phyloP scores from a whole-genome alignment of 2,888 invertebrate species.

The Rhabditoides inermis region DNA sequence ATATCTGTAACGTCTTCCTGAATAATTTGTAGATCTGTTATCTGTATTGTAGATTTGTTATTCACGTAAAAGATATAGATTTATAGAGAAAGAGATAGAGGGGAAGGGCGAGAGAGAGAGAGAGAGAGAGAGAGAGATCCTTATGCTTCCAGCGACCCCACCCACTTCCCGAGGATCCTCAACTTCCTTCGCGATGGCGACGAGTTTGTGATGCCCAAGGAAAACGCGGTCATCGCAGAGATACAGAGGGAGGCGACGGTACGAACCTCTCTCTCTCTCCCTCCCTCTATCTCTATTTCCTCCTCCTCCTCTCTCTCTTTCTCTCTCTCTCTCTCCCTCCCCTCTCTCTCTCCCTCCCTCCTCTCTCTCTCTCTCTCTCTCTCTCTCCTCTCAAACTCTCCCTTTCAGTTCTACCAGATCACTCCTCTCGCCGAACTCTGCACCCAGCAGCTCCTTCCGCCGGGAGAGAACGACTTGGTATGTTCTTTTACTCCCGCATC shows the following conservation, averaged over 20 bases:
- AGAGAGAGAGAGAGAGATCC: background rate
- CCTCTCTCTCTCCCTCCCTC: background rate
- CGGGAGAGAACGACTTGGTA: too few species aligned
- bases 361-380: background rate
- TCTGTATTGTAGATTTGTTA: background rate
- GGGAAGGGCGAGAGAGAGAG: background rate
- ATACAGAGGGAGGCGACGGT: constrained; percentile 38
- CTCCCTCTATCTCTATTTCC: too few species aligned
- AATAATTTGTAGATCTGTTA: background rate
- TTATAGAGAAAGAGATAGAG: background rate
- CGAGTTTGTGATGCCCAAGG: constrained; percentile 26
- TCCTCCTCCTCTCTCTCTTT: too few species aligned
- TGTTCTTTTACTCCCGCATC: too few species aligned
- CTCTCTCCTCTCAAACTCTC: background rate
- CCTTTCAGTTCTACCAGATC: constrained; percentile 36
- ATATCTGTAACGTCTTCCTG: constrained; percentile 14
- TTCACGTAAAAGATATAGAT: background rate
- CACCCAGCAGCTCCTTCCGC: too few species aligned
- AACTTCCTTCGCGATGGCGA: constrained; percentile 37
- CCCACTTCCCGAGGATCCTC: constrained; percentile 14
- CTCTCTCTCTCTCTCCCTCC: too few species aligned
- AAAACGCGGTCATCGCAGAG: constrained; percentile 30
- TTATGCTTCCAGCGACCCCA: background rate
- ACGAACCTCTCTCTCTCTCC: background rate
- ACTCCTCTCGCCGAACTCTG: constrained; percentile 29